These are phyloP conservation scores for Syngnathoides biaculeatus DNA, from an alignment of 2,113 vertebrate genomes.

Conservation along the genomic window DNA sequence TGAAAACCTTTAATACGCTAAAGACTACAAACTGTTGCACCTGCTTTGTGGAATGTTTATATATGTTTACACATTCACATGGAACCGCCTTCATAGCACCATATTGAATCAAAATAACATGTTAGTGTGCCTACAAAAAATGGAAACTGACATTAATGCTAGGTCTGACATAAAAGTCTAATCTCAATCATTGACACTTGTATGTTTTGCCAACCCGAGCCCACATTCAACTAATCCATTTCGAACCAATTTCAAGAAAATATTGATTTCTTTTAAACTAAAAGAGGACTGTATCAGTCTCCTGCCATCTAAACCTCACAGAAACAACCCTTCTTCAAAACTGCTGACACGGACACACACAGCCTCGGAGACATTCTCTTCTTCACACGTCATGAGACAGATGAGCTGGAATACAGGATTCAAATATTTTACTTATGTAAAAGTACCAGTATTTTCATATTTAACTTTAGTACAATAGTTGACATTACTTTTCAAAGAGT, in stretches of 20 bases:
- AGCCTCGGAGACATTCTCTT: slow-evolving; percentile 18
- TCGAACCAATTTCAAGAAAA: slow-evolving; percentile 49
- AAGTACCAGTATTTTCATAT: background rate
- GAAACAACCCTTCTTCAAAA: slow-evolving; percentile 31
- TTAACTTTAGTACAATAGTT: too few species aligned
- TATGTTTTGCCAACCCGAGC: background rate
- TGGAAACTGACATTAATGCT: background rate
- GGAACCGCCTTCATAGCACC: background rate
- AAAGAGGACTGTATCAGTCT: slow-evolving; percentile 27
- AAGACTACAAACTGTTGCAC: background rate
- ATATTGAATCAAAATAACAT: slow-evolving; percentile 1
- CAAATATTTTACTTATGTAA: background rate
- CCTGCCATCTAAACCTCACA: background rate
- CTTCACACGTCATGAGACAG: slow-evolving; percentile 34
- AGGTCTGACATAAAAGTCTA: background rate
- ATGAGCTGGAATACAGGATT: slow-evolving; percentile 30
- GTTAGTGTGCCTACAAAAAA: background rate
- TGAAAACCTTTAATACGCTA: background rate
- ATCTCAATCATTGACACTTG: slow-evolving; percentile 15
- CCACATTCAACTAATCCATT: slow-evolving; percentile 41
- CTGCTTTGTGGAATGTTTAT: background rate
- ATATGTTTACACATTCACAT: background rate
- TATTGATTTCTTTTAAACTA: slow-evolving; percentile 18
- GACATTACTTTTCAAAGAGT: too few species aligned
- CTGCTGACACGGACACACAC: slow-evolving; percentile 39